phyloP scores from a whole-genome alignment of 2,113 vertebrate genomes.

The Phrynocephalus versicolor region DNA sequence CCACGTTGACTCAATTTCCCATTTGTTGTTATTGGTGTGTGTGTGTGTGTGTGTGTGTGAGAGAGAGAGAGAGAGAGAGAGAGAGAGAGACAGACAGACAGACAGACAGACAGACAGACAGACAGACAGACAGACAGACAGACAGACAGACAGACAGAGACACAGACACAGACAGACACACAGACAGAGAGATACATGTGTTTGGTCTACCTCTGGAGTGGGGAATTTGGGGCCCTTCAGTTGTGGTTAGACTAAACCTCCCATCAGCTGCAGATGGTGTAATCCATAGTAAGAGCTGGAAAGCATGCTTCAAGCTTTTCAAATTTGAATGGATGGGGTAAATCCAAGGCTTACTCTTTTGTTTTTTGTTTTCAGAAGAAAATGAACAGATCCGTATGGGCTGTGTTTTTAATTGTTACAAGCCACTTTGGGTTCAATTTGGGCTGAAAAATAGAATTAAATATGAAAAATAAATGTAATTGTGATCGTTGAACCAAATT shows the following conservation, averaged over 20 bases:
- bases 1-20: background rate
- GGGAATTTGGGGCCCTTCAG: too few relatives aligned
- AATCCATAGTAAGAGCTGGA: too few relatives aligned
- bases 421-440: background rate
- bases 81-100: too few relatives aligned
- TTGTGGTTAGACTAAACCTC: too few relatives aligned
- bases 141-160: too few relatives aligned
- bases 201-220: too few relatives aligned
- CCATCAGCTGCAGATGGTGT: too few relatives aligned
- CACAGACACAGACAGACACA: too few relatives aligned
- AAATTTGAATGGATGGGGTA: background rate
- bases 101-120: too few relatives aligned
- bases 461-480: background rate
- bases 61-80: background rate
- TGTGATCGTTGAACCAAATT: background rate
- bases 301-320: background rate
- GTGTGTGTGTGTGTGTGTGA: background rate
- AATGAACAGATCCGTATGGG: background rate
- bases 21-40: background rate
- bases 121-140: too few relatives aligned
- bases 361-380: background rate
- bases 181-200: too few relatives aligned
- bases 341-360: background rate
- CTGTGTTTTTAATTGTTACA: background rate
- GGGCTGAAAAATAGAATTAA: background rate